Percentiles rank a stretch among this genome's conserved stretches.
Evolutionary conservation across 2,888 invertebrate genomes (phyloP).

Genomic region (Diarsia dahlii): DNA sequence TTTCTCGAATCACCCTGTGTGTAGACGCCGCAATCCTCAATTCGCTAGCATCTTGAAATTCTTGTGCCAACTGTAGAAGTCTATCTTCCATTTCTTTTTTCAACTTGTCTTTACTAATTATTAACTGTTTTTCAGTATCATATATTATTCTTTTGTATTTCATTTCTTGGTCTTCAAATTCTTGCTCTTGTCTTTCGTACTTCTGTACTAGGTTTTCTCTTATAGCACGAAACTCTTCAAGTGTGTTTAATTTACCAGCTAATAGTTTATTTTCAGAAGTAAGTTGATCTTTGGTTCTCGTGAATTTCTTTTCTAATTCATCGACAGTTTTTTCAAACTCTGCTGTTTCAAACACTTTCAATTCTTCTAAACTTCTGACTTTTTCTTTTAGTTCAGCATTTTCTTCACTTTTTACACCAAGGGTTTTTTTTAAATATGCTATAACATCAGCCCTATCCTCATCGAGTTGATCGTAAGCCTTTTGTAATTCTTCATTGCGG

Average conservation of each 20-base stretch:
- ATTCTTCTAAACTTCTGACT: conserved; percentile 93
- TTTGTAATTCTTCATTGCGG: conserved; percentile 92
- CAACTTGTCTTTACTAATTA: conserved; percentile 94
- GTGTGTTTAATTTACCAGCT: conserved; percentile 96
- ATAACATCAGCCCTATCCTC: conserved; percentile 96
- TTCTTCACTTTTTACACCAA: conserved; percentile 93
- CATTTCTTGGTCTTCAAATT: conserved; percentile 94
- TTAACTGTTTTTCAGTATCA: conserved; percentile 94
- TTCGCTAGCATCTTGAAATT: conserved; percentile 96
- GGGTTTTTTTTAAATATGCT: conserved; percentile 94
- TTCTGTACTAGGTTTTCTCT: conserved; percentile 95
- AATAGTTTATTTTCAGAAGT: conserved; percentile 96
- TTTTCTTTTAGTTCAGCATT: conserved; percentile 93
- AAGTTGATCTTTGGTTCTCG: conserved; percentile 95
- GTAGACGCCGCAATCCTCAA: conserved; percentile 97
- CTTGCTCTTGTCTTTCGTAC: conserved; percentile 94
- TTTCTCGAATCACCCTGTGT: conserved; percentile 96
- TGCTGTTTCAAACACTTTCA: conserved; percentile 92
- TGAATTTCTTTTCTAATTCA: conserved; percentile 94
- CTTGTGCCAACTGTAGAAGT: conserved; percentile 94
- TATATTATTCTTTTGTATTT: conserved; percentile 94
- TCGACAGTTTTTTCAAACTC: conserved; percentile 92
- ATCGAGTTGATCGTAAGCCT: conserved; percentile 92
- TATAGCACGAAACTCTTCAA: conserved; percentile 97
- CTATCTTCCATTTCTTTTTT: conserved; percentile 97